Conservation (phyloP, 2,888 invertebrate species). For the Eupeodes luniger region DNA sequence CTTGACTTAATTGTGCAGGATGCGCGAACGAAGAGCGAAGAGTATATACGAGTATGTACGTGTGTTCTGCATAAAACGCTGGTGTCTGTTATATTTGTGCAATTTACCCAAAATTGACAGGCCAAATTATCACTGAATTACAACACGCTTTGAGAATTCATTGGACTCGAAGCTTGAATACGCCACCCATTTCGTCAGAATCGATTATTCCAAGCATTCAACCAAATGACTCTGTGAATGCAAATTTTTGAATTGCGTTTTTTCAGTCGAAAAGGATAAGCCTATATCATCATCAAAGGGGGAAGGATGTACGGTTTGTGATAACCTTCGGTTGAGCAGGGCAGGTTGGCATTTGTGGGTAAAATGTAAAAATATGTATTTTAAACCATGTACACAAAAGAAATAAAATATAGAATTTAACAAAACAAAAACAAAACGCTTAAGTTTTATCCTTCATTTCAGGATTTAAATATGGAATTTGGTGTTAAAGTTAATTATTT, state of each 20-base stretch:
- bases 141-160: slow-evolving; percentile 65
- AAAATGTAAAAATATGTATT: slow-evolving; percentile 5
- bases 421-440: too few relatives aligned
- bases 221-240: slow-evolving; percentile 17
- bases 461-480: too few relatives aligned
- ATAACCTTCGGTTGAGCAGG: not conserved
- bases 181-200: slow-evolving; percentile 37
- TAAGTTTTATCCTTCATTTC: too few relatives aligned
- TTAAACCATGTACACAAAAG: too few relatives aligned
- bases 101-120: slow-evolving; percentile 65
- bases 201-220: slow-evolving; percentile 53
- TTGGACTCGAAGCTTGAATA: slow-evolving; percentile 12
- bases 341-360: slow-evolving; percentile 19
- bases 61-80: not conserved
- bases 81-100: slow-evolving; percentile 30
- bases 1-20: slow-evolving; percentile 1
- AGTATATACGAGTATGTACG: not conserved
- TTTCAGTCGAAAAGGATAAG: not conserved
- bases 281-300: not conserved
- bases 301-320: not conserved
- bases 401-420: too few relatives aligned
- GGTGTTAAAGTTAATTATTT: too few relatives aligned
- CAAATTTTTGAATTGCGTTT: slow-evolving; percentile 10
- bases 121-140: slow-evolving; percentile 75
- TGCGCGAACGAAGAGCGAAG: slow-evolving; percentile 2